Base-by-base conservation (phyloP, 2,888 invertebrate genomes). In the Bunonema sp. region DNA sequence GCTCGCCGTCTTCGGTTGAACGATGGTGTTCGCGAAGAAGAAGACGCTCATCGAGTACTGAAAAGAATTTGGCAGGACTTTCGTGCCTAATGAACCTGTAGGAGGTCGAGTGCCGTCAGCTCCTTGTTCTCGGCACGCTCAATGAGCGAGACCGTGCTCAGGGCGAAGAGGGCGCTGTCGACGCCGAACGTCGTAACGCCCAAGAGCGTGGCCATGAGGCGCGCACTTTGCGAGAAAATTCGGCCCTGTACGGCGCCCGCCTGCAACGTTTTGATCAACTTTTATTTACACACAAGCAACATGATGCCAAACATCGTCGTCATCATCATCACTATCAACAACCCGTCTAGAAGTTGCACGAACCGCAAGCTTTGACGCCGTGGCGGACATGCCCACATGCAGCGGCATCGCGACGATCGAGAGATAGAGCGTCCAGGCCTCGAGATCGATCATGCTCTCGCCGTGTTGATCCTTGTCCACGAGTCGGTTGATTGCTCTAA, bases 41-140 rank as follows among this genome's bases (percentile, higher is more conserved):
- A 44, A 44, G n/a, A 44, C 19, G 1, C 40, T 39, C 37, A 44
- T 44, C 12, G 39, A 35, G 37, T 36, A 44, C 29, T 44, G 44
- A 1, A n/a, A n/a, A n/a, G n/a, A n/a, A n/a, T n/a, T n/a, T n/a
- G n/a, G n/a, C n/a, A n/a, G n/a, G n/a, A n/a, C n/a, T n/a, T n/a
- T n/a, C n/a, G n/a, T n/a, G n/a, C n/a, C n/a, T n/a, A n/a, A n/a
- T n/a, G n/a, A n/a, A n/a, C n/a, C n/a, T n/a, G n/a, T n/a, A 44
- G 36, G 2, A 40, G 31, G 16, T 44, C 44, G 12, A 44, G 37
- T 0, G 35, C 16, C 3, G 37, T 36, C 21, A 44, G 20, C 15
- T 34, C 8, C 1, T 40, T 30, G 2, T 44, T 31, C 34, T 44
- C 18, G 7, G 26, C 30, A 28, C 35, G 34, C 16, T 44, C 39